These are phyloP conservation scores for Gymnocephalus cernua DNA, from an alignment of 2,113 vertebrate species.

Conservation along the genomic window DNA sequence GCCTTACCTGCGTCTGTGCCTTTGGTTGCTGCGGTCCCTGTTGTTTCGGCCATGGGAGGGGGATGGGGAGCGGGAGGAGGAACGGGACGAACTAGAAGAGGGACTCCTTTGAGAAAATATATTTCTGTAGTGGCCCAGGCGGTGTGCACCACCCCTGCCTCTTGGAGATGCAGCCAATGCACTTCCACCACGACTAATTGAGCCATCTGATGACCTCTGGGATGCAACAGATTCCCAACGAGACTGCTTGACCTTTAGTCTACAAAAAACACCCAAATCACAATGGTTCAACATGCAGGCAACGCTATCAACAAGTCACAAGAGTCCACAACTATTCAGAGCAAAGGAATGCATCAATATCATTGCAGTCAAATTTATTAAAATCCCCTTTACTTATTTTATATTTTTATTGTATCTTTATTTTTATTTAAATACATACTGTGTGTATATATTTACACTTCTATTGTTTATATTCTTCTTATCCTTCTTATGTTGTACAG, in stretches of 20 bases:
- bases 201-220: slow-evolving; percentile 78
- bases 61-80: slow-evolving; percentile 89
- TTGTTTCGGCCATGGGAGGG: slow-evolving; percentile 88
- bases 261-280: slow-evolving; percentile 25
- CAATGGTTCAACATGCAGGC: neutral
- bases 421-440: too few relatives aligned
- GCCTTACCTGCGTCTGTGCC: slow-evolving; percentile 77
- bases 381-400: too few relatives aligned
- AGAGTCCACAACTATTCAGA: neutral
- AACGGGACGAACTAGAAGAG: slow-evolving; percentile 89
- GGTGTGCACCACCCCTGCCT: slow-evolving; percentile 79
- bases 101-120: slow-evolving; percentile 93
- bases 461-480: too few relatives aligned
- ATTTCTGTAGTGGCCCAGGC: slow-evolving; percentile 90
- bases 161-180: slow-evolving; percentile 62
- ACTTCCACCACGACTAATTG: slow-evolving; percentile 76
- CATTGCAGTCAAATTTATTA: neutral
- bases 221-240: slow-evolving; percentile 88
- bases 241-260: slow-evolving; percentile 86
- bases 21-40: slow-evolving; percentile 83
- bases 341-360: neutral
- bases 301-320: neutral
- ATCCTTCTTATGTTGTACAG: too few relatives aligned
- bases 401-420: too few relatives aligned
- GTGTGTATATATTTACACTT: too few relatives aligned